Conservation (phyloP, 2,797 vertebrate genomes). For the Harpagifer antarcticus region DNA sequence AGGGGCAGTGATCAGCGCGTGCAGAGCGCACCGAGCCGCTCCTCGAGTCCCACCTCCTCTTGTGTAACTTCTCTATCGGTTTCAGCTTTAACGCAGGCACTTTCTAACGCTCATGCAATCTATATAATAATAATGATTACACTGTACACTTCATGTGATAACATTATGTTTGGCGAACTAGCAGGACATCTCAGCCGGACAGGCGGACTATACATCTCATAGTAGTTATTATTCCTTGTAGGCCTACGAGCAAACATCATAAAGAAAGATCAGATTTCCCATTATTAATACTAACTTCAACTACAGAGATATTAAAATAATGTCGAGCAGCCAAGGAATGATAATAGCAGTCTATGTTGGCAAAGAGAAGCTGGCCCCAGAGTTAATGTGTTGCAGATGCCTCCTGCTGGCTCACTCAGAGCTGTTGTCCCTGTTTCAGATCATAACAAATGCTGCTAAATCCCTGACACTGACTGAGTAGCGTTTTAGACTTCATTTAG, state of each 20-base stretch:
- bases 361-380: slow-evolving; percentile 23
- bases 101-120: neutral
- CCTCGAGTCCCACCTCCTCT: slow-evolving; percentile 58
- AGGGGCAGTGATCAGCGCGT: slow-evolving; percentile 48
- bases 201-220: neutral
- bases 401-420: slow-evolving; percentile 53
- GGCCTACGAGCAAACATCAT: neutral
- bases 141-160: neutral
- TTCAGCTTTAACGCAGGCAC: slow-evolving; percentile 15
- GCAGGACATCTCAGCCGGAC: neutral
- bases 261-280: neutral
- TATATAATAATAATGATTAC: too few species aligned
- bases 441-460: slow-evolving; percentile 14
- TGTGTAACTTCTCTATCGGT: slow-evolving; percentile 63
- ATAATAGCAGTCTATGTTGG: slow-evolving; percentile 23
- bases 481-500: slow-evolving; percentile 16
- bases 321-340: slow-evolving; percentile 4
- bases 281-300: neutral
- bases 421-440: slow-evolving; percentile 31
- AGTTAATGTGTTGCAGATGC: slow-evolving; percentile 72
- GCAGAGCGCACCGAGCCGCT: slow-evolving; percentile 32
- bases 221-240: neutral
- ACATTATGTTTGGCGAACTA: neutral
- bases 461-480: slow-evolving; percentile 12
- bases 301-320: neutral